These are phyloP conservation scores for Nomada goodeniana DNA, from an alignment of 2,888 invertebrate genomes.

Conservation along the genomic window DNA sequence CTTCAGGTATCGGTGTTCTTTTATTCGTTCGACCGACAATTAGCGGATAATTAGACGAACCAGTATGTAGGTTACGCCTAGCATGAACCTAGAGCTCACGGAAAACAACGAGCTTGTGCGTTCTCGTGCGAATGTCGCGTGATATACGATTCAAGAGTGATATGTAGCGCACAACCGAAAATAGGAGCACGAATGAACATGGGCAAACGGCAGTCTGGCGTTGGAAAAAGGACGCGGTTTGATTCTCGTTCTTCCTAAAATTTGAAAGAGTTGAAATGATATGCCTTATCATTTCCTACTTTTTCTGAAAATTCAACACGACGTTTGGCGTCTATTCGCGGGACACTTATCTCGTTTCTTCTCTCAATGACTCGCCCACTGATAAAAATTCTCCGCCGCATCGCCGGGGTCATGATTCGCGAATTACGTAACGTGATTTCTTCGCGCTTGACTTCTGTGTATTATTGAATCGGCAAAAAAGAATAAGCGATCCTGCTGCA, in stretches of 20 bases:
- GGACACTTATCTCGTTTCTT: slow-evolving; percentile 12
- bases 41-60: slow-evolving; percentile 64
- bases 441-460: slow-evolving; percentile 32
- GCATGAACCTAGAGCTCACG: slow-evolving; percentile 11
- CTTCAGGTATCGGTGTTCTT: slow-evolving; percentile 43
- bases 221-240: background rate
- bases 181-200: slow-evolving; percentile 24
- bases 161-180: slow-evolving; percentile 18
- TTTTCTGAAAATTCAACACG: background rate
- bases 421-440: slow-evolving; percentile 39
- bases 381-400: slow-evolving; percentile 51
- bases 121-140: slow-evolving; percentile 3
- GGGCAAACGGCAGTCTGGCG: slow-evolving; percentile 5
- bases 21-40: slow-evolving; percentile 52
- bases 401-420: slow-evolving; percentile 31
- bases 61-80: slow-evolving; percentile 65
- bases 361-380: slow-evolving; percentile 23
- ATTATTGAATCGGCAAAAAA: slow-evolving; percentile 21
- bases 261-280: background rate
- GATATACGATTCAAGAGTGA: slow-evolving; percentile 27
- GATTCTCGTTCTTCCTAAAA: background rate
- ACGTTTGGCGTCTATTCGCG: background rate
- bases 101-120: slow-evolving; percentile 23
- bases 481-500: slow-evolving; percentile 1
- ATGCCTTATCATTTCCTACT: too few species aligned